A percentile compares a stretch with the other conserved stretches of the same genome.
phyloP scores from a whole-genome alignment of 2,113 vertebrate genomes.

The Charina bottae region DNA sequence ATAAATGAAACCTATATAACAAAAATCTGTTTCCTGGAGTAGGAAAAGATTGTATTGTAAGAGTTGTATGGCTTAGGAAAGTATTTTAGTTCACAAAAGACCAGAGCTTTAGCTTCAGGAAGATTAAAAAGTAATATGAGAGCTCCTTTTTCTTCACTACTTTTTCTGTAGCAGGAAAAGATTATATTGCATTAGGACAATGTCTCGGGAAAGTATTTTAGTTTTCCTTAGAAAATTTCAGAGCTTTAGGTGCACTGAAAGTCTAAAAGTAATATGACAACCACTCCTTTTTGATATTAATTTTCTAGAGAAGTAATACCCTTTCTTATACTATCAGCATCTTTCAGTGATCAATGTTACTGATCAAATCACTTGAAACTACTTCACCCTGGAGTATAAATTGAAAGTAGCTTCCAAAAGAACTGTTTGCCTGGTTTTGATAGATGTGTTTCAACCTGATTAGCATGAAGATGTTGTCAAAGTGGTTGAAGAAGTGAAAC shows the following conservation, averaged over 20 bases:
- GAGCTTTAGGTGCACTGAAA: background rate
- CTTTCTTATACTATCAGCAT: background rate
- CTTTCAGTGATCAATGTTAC: background rate
- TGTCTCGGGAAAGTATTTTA: background rate
- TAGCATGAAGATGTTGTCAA: background rate
- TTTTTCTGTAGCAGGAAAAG: background rate
- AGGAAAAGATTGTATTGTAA: background rate
- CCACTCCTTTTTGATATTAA: background rate
- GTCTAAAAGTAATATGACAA: background rate
- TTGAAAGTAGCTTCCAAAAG: background rate
- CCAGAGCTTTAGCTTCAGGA: background rate
- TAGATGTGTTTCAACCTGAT: background rate
- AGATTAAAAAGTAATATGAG: background rate
- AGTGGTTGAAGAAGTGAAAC: background rate
- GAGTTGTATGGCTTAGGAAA: background rate
- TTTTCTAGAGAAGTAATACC: background rate
- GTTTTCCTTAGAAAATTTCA: background rate
- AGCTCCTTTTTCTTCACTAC: background rate
- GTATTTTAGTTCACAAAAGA: conserved; percentile 5
- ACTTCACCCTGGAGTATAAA: background rate
- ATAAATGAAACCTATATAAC: conserved; percentile 13
- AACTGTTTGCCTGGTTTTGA: background rate
- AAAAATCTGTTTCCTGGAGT: background rate
- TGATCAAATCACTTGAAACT: background rate
- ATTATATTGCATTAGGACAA: background rate